Conservation (phyloP, 1,140 invertebrate genomes). For the Lordiphosa collinella region DNA sequence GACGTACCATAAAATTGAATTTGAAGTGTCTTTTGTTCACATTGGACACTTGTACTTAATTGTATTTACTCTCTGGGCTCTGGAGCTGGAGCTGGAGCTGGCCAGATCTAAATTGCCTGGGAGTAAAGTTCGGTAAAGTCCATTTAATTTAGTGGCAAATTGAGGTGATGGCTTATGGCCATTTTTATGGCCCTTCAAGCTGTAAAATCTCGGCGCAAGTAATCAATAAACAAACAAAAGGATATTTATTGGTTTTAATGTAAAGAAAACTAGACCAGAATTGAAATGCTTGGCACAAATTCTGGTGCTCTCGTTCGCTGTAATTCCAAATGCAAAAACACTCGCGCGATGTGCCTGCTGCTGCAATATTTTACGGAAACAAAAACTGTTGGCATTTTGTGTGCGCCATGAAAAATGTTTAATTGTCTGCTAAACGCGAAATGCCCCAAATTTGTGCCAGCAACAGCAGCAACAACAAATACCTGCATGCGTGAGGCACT, state of each 20-base stretch:
- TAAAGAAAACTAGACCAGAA: neutral
- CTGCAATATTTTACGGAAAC: slow-evolving; percentile 26
- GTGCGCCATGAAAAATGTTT: slow-evolving; percentile 75
- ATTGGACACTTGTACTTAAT: slow-evolving; percentile 50
- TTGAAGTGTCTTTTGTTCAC: slow-evolving; percentile 55
- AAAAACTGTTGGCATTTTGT: slow-evolving; percentile 46
- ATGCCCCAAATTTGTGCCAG: slow-evolving; percentile 27
- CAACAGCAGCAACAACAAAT: slow-evolving; percentile 37
- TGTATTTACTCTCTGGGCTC: slow-evolving; percentile 35
- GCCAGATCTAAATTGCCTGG: slow-evolving; percentile 41
- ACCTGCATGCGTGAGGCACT: slow-evolving; percentile 54
- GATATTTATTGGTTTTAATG: slow-evolving; percentile 40
- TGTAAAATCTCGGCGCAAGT: slow-evolving; percentile 29
- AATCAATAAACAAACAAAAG: slow-evolving; percentile 17
- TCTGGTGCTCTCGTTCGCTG: too few species aligned
- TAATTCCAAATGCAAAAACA: slow-evolving; percentile 1
- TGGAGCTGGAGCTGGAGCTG: too few species aligned
- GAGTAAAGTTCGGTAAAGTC: slow-evolving; percentile 28
- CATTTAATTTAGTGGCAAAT: slow-evolving; percentile 57
- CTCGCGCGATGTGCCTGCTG: neutral
- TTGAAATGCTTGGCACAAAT: neutral
- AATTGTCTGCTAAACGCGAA: slow-evolving; percentile 73
- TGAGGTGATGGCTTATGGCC: slow-evolving; percentile 30
- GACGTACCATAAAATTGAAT: slow-evolving; percentile 40
- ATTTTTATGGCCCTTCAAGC: slow-evolving; percentile 18